These are phyloP conservation scores for Tetraodon nigroviridis DNA, from an alignment of 2,113 vertebrate genomes.

Conservation along the genomic window DNA sequence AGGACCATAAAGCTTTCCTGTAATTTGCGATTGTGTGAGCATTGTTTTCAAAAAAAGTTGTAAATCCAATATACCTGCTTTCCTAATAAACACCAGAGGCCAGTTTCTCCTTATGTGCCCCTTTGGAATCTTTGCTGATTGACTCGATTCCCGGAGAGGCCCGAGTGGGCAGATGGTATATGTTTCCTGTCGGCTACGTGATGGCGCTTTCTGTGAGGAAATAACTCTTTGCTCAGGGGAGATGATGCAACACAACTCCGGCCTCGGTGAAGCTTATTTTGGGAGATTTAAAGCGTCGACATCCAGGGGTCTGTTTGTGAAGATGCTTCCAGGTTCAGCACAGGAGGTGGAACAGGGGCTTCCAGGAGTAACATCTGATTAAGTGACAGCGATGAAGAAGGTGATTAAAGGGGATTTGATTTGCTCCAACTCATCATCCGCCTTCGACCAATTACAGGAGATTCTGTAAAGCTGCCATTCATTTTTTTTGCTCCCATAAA, in stretches of 20 bases:
- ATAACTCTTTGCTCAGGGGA: slow-evolving; percentile 50
- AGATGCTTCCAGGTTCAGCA: too few relatives aligned
- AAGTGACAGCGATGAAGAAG: too few relatives aligned
- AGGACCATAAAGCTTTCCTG: slow-evolving; percentile 60
- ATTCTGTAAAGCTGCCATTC: too few relatives aligned
- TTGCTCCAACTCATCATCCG: too few relatives aligned
- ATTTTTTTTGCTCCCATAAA: too few relatives aligned
- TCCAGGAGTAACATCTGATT: too few relatives aligned
- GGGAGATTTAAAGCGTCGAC: neutral
- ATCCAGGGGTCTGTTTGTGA: too few relatives aligned
- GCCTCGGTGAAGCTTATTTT: slow-evolving; percentile 10
- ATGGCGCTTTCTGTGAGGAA: slow-evolving; percentile 44
- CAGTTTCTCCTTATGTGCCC: slow-evolving; percentile 29
- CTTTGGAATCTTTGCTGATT: slow-evolving; percentile 5
- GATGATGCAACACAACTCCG: slow-evolving; percentile 17
- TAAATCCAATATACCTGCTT: slow-evolving; percentile 37
- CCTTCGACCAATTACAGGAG: too few relatives aligned
- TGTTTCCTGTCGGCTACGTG: slow-evolving; percentile 52
- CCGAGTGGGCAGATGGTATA: slow-evolving; percentile 58
- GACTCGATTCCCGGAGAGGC: slow-evolving; percentile 8
- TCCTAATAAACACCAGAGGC: slow-evolving; percentile 12
- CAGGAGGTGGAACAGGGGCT: too few relatives aligned
- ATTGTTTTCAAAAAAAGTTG: slow-evolving; percentile 55
- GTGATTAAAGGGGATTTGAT: too few relatives aligned
- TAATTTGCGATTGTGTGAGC: slow-evolving; percentile 60